A percentile compares a stretch with the other conserved stretches of the same genome.
phyloP scores from a whole-genome alignment of 1,140 invertebrate species.

The Drosophila orena region DNA sequence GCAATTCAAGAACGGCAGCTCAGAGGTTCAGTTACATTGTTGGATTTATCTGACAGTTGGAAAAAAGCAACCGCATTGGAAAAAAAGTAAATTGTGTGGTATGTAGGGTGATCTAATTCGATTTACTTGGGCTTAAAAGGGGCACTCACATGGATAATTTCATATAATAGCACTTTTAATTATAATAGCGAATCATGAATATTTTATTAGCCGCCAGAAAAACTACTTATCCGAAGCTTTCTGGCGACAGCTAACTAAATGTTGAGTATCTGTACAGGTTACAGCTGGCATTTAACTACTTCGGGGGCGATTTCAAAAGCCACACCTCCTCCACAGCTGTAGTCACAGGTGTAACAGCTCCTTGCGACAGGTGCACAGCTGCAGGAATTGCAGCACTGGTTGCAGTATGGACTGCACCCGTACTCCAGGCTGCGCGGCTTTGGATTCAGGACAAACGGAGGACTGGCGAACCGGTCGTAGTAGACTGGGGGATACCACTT shows the following conservation, averaged over 20 bases:
- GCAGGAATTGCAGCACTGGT: not conserved
- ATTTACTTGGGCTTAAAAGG: not conserved
- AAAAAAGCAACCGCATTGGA: conserved; percentile 6
- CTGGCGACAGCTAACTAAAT: conserved; percentile 9
- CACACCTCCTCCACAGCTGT: not conserved
- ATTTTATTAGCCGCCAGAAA: not conserved
- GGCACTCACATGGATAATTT: too few relatives aligned
- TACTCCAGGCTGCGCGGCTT: conserved; percentile 4
- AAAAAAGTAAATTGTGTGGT: not conserved
- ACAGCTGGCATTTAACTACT: too few relatives aligned
- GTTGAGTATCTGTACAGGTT: not conserved
- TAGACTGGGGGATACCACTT: not conserved
- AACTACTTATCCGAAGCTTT: not conserved
- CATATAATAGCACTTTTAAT: too few relatives aligned
- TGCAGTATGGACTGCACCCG: not conserved
- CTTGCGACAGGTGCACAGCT: conserved; percentile 9
- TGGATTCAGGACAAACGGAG: conserved; percentile 50
- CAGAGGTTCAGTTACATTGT: conserved; percentile 27
- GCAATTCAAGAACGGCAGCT: conserved; percentile 5
- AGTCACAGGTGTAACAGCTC: conserved; percentile 17
- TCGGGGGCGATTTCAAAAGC: not conserved
- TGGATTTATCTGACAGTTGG: conserved; percentile 12
- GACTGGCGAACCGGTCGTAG: conserved; percentile 47
- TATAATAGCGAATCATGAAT: too few relatives aligned
- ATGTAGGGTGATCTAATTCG: too few relatives aligned